Base-by-base conservation (phyloP, 2,888 invertebrate species). In the Andricus curvator region DNA sequence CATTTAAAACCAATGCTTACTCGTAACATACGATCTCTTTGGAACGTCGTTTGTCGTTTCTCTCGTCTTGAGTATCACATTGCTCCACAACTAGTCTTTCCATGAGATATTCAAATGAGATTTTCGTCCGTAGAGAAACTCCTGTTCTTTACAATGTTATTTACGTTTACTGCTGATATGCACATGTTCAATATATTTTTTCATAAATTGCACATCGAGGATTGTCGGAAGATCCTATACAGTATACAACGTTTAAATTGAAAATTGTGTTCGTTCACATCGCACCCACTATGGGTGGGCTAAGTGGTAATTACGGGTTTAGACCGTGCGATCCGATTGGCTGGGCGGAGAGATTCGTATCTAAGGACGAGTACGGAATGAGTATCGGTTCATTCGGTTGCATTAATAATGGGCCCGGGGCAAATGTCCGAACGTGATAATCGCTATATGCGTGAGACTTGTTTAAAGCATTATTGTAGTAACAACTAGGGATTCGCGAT, bases 331-430 rank as follows among this genome's bases (percentile, higher is more conserved):
- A 89, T 91, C 85, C 90, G 89, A 91, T 91, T 91, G 90, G 86
- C 89, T 91, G 91, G 91, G 91, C 90, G 91, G 89, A 84, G 86
- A 89, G 89, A 90, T 90, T 80, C 83, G 83, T 89, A 90, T 90
- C 89, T 87, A 84, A 83, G 83, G 84, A 86, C 85, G 84, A 85
- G 87, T 87, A 88, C 83, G 83, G 85, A 87, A 87, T 84, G 87
- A 86, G 82, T 86, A 88, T 88, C 86, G 70, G 70, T 81, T 78
- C 79, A 80, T 81, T 82, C 80, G 86, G 85, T 88, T 85, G 85
- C 86, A 88, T 88, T 89, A 89, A 89, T 87, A 88, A 88, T 85
- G 85, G 83, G 82, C 83, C 82, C 80, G 80, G 68, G 82, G 78
- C 83, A 74, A 82, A 79, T 77, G 80, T 82, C 78, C 82, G 37